Conservation (phyloP, 2,888 invertebrate species). For the Acanthosepion lycidas region DNA sequence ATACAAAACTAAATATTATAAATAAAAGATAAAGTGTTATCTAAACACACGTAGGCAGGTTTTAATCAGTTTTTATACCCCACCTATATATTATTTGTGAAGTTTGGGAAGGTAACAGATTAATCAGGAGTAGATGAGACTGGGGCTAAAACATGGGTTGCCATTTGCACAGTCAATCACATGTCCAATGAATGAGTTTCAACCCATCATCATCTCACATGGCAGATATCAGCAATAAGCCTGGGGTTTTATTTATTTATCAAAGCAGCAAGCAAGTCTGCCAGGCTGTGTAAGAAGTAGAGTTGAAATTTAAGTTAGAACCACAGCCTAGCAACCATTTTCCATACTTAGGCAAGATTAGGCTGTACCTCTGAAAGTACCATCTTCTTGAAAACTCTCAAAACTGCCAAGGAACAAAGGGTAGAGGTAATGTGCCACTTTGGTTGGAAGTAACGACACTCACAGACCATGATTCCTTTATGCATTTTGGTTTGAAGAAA, state of each 20-base stretch:
- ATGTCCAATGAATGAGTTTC: background rate
- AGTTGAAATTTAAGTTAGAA: background rate
- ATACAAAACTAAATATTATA: background rate
- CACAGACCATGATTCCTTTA: background rate
- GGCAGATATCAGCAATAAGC: background rate
- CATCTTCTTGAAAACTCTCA: background rate
- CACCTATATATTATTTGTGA: background rate
- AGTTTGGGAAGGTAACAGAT: background rate
- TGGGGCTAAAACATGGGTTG: background rate
- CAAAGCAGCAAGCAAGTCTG: background rate
- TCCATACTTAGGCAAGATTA: background rate
- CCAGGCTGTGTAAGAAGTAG: background rate
- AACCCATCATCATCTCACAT: background rate
- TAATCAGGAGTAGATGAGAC: background rate
- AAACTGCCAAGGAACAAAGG: background rate
- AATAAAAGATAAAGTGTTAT: background rate
- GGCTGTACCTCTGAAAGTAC: background rate
- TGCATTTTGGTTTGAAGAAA: background rate
- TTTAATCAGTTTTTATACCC: background rate
- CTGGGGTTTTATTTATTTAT: conserved; percentile 1
- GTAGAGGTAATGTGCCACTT: background rate
- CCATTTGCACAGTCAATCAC: background rate
- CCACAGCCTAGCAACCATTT: background rate
- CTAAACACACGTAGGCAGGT: background rate
- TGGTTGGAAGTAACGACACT: background rate